Conservation (phyloP, 2,888 invertebrate genomes). For the Nebria brevicollis region DNA sequence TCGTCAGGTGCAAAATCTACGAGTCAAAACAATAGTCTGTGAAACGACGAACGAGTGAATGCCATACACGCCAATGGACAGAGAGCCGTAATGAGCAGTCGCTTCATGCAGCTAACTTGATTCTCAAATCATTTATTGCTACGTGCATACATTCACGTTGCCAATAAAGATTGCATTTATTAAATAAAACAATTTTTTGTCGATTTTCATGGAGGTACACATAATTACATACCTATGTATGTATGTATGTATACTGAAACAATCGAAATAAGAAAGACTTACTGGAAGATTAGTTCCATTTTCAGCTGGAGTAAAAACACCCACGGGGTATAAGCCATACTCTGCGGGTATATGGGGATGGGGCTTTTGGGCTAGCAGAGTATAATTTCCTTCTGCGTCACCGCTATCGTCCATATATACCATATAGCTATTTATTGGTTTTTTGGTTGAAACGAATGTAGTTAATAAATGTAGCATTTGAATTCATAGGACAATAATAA, state of each 20-base stretch:
- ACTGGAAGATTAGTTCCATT: constrained; percentile 78
- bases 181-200: too few species aligned
- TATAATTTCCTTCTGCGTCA: constrained; percentile 94
- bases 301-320: constrained; percentile 71
- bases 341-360: constrained; percentile 60
- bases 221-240: too few species aligned
- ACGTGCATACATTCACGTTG: too few species aligned
- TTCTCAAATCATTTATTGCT: background rate
- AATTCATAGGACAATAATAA: background rate
- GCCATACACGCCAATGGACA: too few species aligned
- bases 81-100: background rate
- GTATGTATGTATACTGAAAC: background rate
- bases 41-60: too few species aligned
- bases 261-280: constrained; percentile 60
- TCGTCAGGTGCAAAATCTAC: constrained; percentile 80
- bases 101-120: background rate
- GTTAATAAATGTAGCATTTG: background rate
- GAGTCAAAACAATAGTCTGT: constrained; percentile 42
- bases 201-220: too few species aligned
- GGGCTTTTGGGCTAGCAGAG: constrained; percentile 74
- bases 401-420: constrained; percentile 93
- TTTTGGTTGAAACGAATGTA: background rate
- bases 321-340: constrained; percentile 83
- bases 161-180: too few species aligned
- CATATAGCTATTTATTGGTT: constrained; percentile 70